Conservation (phyloP, 2,113 vertebrate genomes). For the Anseranas semipalmata region DNA sequence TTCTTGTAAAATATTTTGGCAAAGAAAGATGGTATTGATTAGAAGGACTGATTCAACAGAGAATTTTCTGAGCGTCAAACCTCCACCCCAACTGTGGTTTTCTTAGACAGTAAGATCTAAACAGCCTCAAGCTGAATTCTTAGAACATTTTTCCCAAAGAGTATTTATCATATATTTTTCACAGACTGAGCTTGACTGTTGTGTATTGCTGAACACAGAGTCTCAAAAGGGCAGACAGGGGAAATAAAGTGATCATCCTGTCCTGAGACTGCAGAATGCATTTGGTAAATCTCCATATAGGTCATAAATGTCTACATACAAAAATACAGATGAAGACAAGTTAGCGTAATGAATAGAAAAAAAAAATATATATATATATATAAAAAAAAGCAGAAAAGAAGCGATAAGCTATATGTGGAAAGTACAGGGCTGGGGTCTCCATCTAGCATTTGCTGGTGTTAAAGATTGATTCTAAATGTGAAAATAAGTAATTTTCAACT, state of each 20-base stretch:
- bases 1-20: background rate
- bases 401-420: background rate
- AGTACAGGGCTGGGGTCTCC: background rate
- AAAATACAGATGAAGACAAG: background rate
- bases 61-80: background rate
- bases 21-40: background rate
- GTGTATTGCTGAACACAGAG: background rate
- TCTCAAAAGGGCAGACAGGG: background rate
- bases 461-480: background rate
- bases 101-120: background rate
- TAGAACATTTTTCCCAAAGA: background rate
- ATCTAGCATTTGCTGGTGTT: background rate
- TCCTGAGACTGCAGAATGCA: background rate
- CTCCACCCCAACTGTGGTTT: fast-evolving
- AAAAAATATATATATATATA: background rate
- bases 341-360: background rate
- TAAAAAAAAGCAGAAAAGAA: background rate
- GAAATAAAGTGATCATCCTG: background rate
- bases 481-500: background rate
- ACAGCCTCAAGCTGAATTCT: background rate
- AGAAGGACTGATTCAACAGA: background rate
- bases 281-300: background rate
- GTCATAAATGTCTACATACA: background rate
- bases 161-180: background rate
- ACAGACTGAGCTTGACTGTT: background rate